Evolutionary conservation across 1,140 invertebrate species (phyloP).

Genomic region (Maniola jurtina): DNA sequence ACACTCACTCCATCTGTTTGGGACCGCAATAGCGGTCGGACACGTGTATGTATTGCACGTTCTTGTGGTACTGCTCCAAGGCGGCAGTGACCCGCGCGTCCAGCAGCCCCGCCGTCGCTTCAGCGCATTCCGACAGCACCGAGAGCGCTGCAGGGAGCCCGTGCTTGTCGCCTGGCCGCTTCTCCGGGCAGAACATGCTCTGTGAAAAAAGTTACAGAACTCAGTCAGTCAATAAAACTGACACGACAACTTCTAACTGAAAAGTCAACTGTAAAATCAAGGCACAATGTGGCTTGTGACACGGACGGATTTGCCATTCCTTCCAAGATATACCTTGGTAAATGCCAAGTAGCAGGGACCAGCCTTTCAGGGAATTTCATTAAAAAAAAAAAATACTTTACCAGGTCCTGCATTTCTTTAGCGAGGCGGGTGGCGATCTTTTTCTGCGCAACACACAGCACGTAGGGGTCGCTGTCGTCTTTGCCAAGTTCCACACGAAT

Average conservation of each 20-base stretch:
- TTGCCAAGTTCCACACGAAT: conserved; percentile 92
- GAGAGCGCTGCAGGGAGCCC: conserved; percentile 89
- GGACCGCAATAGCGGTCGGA: conserved; percentile 96
- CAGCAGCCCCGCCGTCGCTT: conserved; percentile 88
- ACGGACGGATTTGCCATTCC: not conserved
- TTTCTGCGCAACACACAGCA: conserved; percentile 94
- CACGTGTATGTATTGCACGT: conserved; percentile 97
- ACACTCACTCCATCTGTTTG: conserved; percentile 91
- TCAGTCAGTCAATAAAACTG: too few relatives aligned
- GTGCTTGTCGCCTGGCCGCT: conserved; percentile 92
- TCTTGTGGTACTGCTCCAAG: conserved; percentile 90
- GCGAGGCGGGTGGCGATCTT: conserved; percentile 90
- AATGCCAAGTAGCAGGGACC: too few relatives aligned
- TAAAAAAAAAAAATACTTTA: conserved; percentile 70
- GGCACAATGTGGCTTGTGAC: too few relatives aligned
- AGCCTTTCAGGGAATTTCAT: too few relatives aligned
- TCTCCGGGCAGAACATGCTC: conserved; percentile 95
- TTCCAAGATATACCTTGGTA: too few relatives aligned
- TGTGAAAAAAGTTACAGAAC: conserved; percentile 49
- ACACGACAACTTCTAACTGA: too few relatives aligned
- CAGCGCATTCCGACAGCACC: conserved; percentile 93
- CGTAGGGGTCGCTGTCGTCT: conserved; percentile 96
- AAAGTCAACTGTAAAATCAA: too few relatives aligned
- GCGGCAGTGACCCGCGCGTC: conserved; percentile 91
- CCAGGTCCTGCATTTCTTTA: conserved; percentile 97